Base-by-base conservation (phyloP, 2,888 invertebrate species). In the Trilocha varians region DNA sequence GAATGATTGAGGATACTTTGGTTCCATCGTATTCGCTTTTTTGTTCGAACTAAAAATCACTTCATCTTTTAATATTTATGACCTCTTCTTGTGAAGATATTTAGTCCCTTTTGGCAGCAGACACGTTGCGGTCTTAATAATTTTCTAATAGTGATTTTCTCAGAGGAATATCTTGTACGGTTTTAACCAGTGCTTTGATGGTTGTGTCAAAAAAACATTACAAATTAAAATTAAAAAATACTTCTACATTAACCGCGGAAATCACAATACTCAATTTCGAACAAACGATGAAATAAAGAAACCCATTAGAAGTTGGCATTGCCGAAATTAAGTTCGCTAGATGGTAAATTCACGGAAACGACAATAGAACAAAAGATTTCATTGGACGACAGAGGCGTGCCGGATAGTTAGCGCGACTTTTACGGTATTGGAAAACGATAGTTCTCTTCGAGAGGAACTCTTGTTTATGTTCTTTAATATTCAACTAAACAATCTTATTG, bases 401-500 rank as follows among this genome's bases (percentile, higher is more conserved):
- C 47, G 47, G 40, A 17, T 48, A 66, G 58, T 65, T 65, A 57
- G 53, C 57, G 49, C 53, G 55, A 65, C 60, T 71, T n/a, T 65
- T 64, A 70, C 65, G 53, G 66, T 57, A 68, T 68, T 59, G 67
- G 66, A 65, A 72, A 70, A 59, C 65, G 61, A 71, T 68, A 58
- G 57, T 52, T 57, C 51, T 53, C 25, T 44, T 38, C 16, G 38
- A 42, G 38, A 38, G 15, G 37, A 43, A 45, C 46, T 40, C 46
- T 50, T 44, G 46, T 55, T 52, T 46, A 38, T 35, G 38, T 42
- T 35, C 34, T 38, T 38, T 13, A 38, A 13, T 2, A 25, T 38
- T 32, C 32, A n/a, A 15, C 13, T 32, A 25, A 32, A 32, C 6
- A 8, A 36, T 16, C 34, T 13, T 34, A 6, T n/a, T 34, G 5